phyloP scores from a whole-genome alignment of 2,797 vertebrate species.

The Tarsius wallacei region DNA sequence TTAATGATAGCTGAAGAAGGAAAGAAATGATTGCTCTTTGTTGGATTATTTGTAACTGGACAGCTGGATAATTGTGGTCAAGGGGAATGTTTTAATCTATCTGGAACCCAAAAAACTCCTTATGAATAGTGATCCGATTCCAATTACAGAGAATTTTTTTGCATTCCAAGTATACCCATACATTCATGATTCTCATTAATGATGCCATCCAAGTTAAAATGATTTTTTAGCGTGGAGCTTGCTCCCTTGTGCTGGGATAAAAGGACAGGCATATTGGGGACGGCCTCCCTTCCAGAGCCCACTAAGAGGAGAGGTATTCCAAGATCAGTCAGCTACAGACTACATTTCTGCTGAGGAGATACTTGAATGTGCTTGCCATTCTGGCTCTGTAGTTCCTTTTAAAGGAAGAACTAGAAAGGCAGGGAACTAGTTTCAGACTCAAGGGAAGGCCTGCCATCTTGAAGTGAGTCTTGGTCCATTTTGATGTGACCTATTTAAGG shows the following conservation, averaged over 20 bases:
- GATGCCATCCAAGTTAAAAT: slow-evolving; percentile 48
- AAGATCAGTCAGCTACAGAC: slow-evolving; percentile 3
- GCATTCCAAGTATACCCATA: background rate
- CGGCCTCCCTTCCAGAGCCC: background rate
- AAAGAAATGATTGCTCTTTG: background rate
- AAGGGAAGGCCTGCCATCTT: background rate
- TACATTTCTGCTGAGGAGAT: background rate
- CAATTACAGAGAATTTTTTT: background rate
- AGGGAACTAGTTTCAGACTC: background rate
- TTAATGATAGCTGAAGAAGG: background rate
- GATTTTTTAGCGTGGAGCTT: background rate
- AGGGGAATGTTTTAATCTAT: slow-evolving; percentile 44
- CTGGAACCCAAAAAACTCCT: slow-evolving; percentile 36
- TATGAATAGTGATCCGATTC: background rate
- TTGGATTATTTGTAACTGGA: slow-evolving; percentile 22
- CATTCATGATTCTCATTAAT: slow-evolving; percentile 59
- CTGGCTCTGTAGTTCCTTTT: background rate
- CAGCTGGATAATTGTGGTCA: slow-evolving; percentile 61
- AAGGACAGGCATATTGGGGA: background rate
- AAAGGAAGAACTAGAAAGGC: background rate
- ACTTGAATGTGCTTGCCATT: background rate
- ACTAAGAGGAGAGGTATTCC: background rate
- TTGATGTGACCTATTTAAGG: slow-evolving; percentile 13
- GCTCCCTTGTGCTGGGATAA: background rate
- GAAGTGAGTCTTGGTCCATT: background rate